phyloP scores from a whole-genome alignment of 2,888 invertebrate genomes.

The Apocheima hispidaria region DNA sequence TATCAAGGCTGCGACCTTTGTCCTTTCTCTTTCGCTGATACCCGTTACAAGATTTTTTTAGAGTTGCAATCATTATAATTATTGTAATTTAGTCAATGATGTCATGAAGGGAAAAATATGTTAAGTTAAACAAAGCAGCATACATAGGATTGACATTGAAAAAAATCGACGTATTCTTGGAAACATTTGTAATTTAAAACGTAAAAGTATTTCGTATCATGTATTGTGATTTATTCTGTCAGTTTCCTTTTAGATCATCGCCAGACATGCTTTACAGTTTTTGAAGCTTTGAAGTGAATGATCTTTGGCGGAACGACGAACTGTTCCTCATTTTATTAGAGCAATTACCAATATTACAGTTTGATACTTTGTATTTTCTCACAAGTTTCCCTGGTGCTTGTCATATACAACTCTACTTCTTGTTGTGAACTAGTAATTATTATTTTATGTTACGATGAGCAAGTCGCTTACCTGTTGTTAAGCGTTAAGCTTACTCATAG shows the following conservation, averaged over 20 bases:
- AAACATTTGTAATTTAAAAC: background rate
- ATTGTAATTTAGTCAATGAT: background rate
- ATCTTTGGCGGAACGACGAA: background rate
- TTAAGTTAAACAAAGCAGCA: background rate
- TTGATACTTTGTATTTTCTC: background rate
- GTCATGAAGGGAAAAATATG: conserved; percentile 2
- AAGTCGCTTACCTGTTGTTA: too few relatives aligned
- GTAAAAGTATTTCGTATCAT: background rate
- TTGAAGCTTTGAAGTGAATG: background rate
- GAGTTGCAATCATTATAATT: background rate
- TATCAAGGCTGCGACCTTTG: conserved; percentile 26
- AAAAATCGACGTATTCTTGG: background rate
- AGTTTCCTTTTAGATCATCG: conserved; percentile 13
- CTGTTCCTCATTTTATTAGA: conserved; percentile 6
- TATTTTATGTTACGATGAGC: too few relatives aligned
- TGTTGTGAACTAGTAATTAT: conserved; percentile 9
- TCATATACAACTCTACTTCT: background rate
- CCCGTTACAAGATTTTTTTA: background rate
- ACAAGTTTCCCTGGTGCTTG: background rate
- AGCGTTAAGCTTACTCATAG: too few relatives aligned
- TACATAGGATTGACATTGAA: background rate
- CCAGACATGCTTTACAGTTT: background rate
- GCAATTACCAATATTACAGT: background rate
- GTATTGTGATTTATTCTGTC: background rate
- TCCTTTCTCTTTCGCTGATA: conserved; percentile 24